These are phyloP conservation scores for Lipotes vexillifer DNA, from an alignment of 2,113 vertebrate species.

Conservation along the genomic window DNA sequence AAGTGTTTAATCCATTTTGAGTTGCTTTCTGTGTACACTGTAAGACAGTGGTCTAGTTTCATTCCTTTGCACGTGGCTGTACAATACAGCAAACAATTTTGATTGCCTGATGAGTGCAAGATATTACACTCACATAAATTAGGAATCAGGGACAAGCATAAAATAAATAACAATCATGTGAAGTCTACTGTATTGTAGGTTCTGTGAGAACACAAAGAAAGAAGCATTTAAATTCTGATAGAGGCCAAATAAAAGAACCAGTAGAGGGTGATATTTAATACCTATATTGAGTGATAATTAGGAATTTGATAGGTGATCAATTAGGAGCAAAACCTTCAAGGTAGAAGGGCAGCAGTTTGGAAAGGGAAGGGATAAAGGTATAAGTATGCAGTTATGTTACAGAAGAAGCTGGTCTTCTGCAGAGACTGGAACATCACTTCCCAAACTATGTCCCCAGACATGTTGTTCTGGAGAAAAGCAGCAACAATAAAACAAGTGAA, in stretches of 20 bases:
- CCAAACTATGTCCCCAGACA: not conserved
- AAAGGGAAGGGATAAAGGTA: not conserved
- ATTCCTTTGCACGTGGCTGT: not conserved
- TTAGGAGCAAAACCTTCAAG: not conserved
- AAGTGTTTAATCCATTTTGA: not conserved
- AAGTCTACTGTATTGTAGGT: not conserved
- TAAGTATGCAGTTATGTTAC: accelerated
- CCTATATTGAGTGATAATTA: not conserved
- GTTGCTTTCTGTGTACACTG: not conserved
- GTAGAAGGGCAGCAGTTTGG: not conserved
- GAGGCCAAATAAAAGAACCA: not conserved
- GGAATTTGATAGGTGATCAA: not conserved
- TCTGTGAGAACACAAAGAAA: not conserved
- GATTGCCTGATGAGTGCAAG: not conserved
- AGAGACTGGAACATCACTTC: not conserved
- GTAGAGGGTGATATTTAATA: not conserved
- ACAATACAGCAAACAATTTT: not conserved
- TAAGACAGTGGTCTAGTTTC: not conserved
- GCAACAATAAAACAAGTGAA: not conserved
- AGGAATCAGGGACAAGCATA: not conserved
- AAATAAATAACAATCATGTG: not conserved
- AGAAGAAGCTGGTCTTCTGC: not conserved
- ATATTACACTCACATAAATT: not conserved
- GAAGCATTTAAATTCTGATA: not conserved
- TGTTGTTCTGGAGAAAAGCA: not conserved